Conservation (phyloP, 1,140 invertebrate species). For the Papilio machaon region DNA sequence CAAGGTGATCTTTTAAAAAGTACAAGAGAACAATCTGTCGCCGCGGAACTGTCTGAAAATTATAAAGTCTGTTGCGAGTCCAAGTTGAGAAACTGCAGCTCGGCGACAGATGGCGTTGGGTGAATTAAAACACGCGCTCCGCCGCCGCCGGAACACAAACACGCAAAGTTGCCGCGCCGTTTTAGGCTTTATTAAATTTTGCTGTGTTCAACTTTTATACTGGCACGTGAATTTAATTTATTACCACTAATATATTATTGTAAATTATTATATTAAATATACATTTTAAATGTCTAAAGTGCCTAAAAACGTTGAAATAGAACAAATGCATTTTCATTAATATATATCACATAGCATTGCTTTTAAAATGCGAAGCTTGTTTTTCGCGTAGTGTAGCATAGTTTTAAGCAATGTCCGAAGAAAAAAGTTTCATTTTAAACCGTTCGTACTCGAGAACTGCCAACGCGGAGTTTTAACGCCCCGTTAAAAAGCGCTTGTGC, state of each 20-base stretch:
- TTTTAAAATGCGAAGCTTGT: no score
- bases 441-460: no score
- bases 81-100: constrained; percentile 43
- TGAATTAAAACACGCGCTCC: constrained; percentile 51
- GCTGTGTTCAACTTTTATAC: constrained; percentile 37
- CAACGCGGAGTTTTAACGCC: no score
- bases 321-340: no score
- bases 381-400: no score
- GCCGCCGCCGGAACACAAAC: constrained; percentile 45
- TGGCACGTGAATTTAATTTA: background rate
- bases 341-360: no score
- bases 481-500: no score
- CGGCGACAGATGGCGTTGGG: constrained; percentile 53
- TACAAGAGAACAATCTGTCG: constrained; percentile 36
- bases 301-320: no score
- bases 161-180: constrained; percentile 48
- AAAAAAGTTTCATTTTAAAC: no score
- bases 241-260: background rate
- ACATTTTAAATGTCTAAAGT: no score
- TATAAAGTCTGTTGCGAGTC: constrained; percentile 47
- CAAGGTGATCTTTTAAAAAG: constrained; percentile 35
- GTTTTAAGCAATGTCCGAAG: no score
- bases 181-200: constrained; percentile 48
- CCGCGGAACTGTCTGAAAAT: constrained; percentile 39
- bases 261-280: background rate